phyloP scores from a whole-genome alignment of 2,113 vertebrate genomes.

The Gila orcuttii region DNA sequence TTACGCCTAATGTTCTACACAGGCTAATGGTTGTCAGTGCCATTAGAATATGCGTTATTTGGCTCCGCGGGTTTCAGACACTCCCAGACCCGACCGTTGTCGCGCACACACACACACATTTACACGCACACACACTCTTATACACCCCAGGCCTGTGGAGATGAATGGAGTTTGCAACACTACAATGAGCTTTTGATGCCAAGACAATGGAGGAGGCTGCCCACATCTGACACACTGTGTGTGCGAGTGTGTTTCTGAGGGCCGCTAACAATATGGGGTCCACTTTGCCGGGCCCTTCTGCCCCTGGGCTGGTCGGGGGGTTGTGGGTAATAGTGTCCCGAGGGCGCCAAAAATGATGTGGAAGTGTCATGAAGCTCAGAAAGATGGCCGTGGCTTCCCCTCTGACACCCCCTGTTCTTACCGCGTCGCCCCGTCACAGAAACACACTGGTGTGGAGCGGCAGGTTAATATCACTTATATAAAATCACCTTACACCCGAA shows the following conservation, averaged over 20 bases:
- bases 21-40: constrained; percentile 78
- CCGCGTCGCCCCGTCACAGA: constrained; percentile 40
- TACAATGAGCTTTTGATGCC: constrained; percentile 86
- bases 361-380: constrained; percentile 78
- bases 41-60: constrained; percentile 76
- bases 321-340: constrained; percentile 76
- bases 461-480: constrained; percentile 81
- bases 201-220: constrained; percentile 82
- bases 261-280: constrained; percentile 79
- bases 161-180: constrained; percentile 84
- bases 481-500: constrained; percentile 79
- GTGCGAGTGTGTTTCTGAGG: constrained; percentile 56
- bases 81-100: constrained; percentile 43
- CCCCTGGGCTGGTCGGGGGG: constrained; percentile 65
- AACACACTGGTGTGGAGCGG: constrained; percentile 57
- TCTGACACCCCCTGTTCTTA: constrained; percentile 62
- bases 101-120: constrained; percentile 45
- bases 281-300: constrained; percentile 68
- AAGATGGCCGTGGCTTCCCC: constrained; percentile 69
- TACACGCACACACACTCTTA: constrained; percentile 35
- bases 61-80: constrained; percentile 66
- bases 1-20: constrained; percentile 84
- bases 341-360: constrained; percentile 79
- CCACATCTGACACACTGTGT: constrained; percentile 71
- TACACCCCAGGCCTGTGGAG: constrained; percentile 61